A percentile compares a stretch with the other conserved stretches of the same genome.
These are phyloP conservation scores for Bergia puertoricense DNA, from an alignment of 92 coral and sea anemone species.

Conservation along the genomic window DNA sequence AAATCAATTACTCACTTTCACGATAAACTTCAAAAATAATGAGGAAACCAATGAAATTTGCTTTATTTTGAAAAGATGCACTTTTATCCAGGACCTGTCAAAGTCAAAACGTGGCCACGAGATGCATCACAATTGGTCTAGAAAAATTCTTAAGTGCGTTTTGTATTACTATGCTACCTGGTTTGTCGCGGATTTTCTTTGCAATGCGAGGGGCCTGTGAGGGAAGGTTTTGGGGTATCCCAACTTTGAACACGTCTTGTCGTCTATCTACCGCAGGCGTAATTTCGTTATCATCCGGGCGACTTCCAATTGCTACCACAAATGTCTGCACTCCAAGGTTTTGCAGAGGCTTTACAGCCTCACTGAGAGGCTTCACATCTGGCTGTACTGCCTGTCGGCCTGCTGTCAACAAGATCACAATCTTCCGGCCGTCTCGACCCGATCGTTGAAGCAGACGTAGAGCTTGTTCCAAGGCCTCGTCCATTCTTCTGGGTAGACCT, in stretches of 20 bases:
- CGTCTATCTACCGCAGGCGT: conserved; percentile 44
- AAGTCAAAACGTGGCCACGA: no score
- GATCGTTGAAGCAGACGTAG: conserved; percentile 49
- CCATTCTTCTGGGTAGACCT: conserved; percentile 62
- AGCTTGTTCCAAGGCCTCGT: conserved; percentile 59
- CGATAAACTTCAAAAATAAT: no score
- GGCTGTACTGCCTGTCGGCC: conserved; percentile 57
- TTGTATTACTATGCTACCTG: conserved; percentile 4
- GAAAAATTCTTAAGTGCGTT: no score
- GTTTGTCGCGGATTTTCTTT: conserved; percentile 32
- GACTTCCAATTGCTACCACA: conserved; percentile 59
- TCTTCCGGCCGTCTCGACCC: conserved; percentile 52
- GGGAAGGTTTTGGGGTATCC: conserved; percentile 24
- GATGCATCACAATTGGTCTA: no score
- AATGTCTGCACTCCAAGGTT: conserved; percentile 67
- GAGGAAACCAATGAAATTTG: no score
- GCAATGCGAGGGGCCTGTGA: conserved; percentile 28
- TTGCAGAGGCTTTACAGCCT: conserved; percentile 64
- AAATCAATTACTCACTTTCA: no score
- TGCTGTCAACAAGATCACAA: conserved; percentile 68
- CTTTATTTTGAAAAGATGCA: no score
- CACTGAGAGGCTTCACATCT: conserved; percentile 55
- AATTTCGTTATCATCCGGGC: conserved; percentile 23
- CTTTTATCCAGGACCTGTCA: no score
- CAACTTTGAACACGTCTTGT: conserved; percentile 45